phyloP scores from a whole-genome alignment of 2,113 vertebrate genomes.

The Amphiprion percula region DNA sequence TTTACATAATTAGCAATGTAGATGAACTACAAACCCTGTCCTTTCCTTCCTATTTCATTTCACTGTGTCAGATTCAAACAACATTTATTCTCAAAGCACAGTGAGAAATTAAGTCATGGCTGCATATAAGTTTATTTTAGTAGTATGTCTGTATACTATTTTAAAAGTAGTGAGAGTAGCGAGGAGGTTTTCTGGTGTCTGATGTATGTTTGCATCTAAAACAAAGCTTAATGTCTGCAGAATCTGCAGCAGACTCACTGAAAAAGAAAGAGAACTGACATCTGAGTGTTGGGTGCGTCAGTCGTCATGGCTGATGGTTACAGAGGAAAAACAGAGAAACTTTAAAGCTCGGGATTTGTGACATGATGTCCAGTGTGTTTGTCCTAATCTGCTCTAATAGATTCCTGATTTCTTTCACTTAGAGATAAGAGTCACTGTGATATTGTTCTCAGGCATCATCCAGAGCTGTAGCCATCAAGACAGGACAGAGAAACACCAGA shows the following conservation, averaged over 20 bases:
- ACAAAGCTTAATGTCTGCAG: not conserved
- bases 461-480: slow-evolving; percentile 35
- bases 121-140: slow-evolving; percentile 23
- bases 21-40: slow-evolving; percentile 11
- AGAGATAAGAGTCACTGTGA: slow-evolving; percentile 66
- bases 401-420: slow-evolving; percentile 77
- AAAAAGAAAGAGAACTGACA: slow-evolving; percentile 21
- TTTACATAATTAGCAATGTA: slow-evolving; percentile 17
- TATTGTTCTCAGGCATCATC: slow-evolving; percentile 55
- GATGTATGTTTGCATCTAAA: not conserved
- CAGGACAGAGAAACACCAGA: slow-evolving; percentile 38
- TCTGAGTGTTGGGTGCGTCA: slow-evolving; percentile 32
- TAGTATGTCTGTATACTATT: not conserved
- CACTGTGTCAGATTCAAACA: slow-evolving; percentile 41
- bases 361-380: slow-evolving; percentile 70
- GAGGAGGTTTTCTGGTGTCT: slow-evolving; percentile 2
- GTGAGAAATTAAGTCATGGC: slow-evolving; percentile 12
- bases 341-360: slow-evolving; percentile 77
- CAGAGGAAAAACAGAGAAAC: slow-evolving; percentile 53
- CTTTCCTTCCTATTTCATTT: slow-evolving; percentile 30
- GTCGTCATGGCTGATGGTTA: slow-evolving; percentile 48
- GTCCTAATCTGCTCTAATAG: slow-evolving; percentile 79
- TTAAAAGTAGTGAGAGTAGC: not conserved
- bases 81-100: slow-evolving; percentile 23
- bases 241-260: slow-evolving; percentile 3